phyloP scores from a whole-genome alignment of 2,888 invertebrate genomes.

The Tiphia femorata region DNA sequence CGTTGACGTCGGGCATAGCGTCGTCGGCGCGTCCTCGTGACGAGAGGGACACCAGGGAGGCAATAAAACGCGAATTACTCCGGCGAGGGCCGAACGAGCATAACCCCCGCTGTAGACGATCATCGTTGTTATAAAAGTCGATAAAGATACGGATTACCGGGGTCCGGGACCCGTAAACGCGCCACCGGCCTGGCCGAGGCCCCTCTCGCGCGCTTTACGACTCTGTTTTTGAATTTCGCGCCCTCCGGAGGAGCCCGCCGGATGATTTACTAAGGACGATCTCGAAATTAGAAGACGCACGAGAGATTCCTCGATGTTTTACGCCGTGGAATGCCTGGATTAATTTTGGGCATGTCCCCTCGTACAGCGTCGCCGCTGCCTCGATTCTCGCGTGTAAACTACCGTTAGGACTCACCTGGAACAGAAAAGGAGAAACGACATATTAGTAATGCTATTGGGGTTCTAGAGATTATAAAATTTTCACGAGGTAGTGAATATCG shows the following conservation, averaged over 20 bases:
- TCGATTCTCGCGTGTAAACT: no score
- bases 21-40: constrained; percentile 9
- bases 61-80: constrained; percentile 26
- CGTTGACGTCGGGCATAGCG: no score
- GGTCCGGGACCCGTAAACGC: constrained; percentile 41
- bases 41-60: constrained; percentile 8
- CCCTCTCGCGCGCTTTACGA: constrained; percentile 52
- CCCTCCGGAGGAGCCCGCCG: constrained; percentile 5
- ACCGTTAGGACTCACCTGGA: constrained; percentile 39
- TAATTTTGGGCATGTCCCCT: no score
- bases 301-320: neutral
- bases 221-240: constrained; percentile 49
- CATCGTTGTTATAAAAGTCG: constrained; percentile 49
- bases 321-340: constrained; percentile 4
- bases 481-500: neutral
- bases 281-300: neutral
- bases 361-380: no score
- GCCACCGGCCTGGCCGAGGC: constrained; percentile 26
- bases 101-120: constrained; percentile 42
- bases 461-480: neutral
- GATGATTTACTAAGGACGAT: constrained; percentile 23
- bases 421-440: constrained; percentile 15
- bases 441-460: constrained; percentile 11
- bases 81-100: constrained; percentile 6
- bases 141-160: constrained; percentile 60